A percentile compares a stretch with the other conserved stretches of the same genome.
Evolutionary conservation across 1,140 invertebrate genomes (phyloP).

Genomic region (Anoplophora glabripennis): DNA sequence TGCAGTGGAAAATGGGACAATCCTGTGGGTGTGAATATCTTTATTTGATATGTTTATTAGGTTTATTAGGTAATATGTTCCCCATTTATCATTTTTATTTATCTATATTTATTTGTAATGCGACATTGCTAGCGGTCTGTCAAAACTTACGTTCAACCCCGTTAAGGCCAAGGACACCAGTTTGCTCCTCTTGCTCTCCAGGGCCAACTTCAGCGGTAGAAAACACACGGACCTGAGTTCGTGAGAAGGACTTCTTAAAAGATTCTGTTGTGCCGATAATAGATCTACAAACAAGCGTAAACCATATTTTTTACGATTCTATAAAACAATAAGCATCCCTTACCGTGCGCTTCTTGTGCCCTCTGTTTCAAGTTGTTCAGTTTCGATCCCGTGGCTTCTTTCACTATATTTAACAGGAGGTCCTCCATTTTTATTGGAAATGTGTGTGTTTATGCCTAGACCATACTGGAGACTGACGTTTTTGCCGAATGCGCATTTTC

Average conservation of each 20-base stretch:
- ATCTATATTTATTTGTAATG: slow-evolving; percentile 5
- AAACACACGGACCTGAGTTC: slow-evolving; percentile 81
- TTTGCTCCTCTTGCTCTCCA: slow-evolving; percentile 83
- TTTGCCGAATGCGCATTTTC: slow-evolving; percentile 17
- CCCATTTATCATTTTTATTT: neutral
- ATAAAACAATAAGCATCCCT: slow-evolving; percentile 24
- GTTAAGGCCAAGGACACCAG: slow-evolving; percentile 76
- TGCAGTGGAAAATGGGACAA: too few relatives aligned
- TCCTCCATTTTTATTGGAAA: slow-evolving; percentile 67
- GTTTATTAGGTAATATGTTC: too few relatives aligned
- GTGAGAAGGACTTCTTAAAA: slow-evolving; percentile 75
- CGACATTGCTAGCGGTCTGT: neutral
- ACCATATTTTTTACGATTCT: too few relatives aligned
- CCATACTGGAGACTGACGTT: slow-evolving; percentile 28
- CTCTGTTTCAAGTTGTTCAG: slow-evolving; percentile 68
- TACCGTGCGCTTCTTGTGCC: slow-evolving; percentile 78
- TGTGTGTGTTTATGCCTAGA: slow-evolving; percentile 10
- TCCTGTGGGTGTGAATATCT: too few relatives aligned
- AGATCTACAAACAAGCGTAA: slow-evolving; percentile 61
- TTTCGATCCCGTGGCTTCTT: slow-evolving; percentile 73
- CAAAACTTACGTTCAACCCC: slow-evolving; percentile 74
- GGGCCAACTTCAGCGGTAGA: slow-evolving; percentile 75
- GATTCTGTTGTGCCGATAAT: slow-evolving; percentile 71
- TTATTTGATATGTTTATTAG: too few relatives aligned
- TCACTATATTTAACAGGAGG: slow-evolving; percentile 73